Evolutionary conservation across 2,888 invertebrate genomes (phyloP), one percentile per base, ranked within the genome.

Genomic region (Tanypteryx hageni): DNA sequence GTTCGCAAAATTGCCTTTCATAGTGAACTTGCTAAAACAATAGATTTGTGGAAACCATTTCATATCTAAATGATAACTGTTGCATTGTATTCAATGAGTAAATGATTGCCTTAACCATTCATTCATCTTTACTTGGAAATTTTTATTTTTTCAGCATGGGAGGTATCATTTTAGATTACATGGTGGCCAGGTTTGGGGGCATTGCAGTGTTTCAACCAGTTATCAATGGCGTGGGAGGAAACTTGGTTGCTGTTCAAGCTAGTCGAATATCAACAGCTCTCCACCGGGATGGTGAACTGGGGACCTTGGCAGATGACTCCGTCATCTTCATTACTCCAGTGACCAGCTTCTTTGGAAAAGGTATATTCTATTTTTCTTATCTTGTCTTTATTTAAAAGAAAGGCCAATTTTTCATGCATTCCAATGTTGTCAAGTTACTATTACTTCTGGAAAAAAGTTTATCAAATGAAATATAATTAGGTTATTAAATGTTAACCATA

Each of bases 131-230:
- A 76, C 22, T 76, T 4, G 9, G 9, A 31, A 83, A 7, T 44
- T 92, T 93, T 93, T 93, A 61, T 93, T 93, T 81, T 93, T 94
- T 81, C 93, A 96, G 97, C 93, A 96, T 97, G 94, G 97, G 97
- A 82, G 97, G 98, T 13, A 95, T 97, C 93, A 97, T 98, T 93
- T 95, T 98, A 93, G 97, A 97, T 94, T 96, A 96, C 93, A 97
- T 97, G 95, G 97, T 97, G 27, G 95, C 95, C 11, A 95, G 96
- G 92, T 97, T 96, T 94, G 96, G 96, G 93, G 97, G 97, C 92
- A 96, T 98, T 93, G 97, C 98, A 76, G 97, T 97, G 27, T 98
- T 97, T 94, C 97, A 98, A 95, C 97, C 97, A n/a, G 97, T 98
- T 22, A 97, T 98, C 93, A 98, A 98, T 94, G 98, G 97, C 56